phyloP scores from a whole-genome alignment of 2,888 invertebrate genomes.

The Torymus tubicola region DNA sequence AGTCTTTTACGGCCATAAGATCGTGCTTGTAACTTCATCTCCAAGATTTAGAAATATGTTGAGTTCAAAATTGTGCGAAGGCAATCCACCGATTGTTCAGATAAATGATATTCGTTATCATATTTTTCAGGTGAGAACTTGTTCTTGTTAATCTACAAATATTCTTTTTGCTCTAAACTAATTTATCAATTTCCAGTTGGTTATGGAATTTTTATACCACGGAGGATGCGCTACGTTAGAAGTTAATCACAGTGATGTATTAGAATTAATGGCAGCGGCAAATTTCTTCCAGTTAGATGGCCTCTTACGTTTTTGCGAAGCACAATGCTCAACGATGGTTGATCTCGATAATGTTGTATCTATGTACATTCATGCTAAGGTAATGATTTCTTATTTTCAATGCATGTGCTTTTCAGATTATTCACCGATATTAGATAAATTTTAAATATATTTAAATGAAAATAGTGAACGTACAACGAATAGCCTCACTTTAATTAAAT shows the following conservation, averaged over 20 bases:
- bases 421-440: not conserved
- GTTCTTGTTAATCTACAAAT: too few relatives aligned
- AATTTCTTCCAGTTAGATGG: constrained; percentile 94
- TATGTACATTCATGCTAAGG: constrained; percentile 95
- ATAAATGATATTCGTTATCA: constrained; percentile 95
- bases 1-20: constrained; percentile 95
- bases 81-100: constrained; percentile 89
- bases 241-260: constrained; percentile 87
- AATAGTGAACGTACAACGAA: not conserved
- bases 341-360: constrained; percentile 93
- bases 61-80: constrained; percentile 85
- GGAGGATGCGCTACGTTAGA: constrained; percentile 89
- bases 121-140: constrained; percentile 87
- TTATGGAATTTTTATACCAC: constrained; percentile 95
- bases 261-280: constrained; percentile 93
- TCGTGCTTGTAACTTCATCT: constrained; percentile 93
- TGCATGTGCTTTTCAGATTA: too few relatives aligned
- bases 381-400: constrained; percentile 67
- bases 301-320: constrained; percentile 89
- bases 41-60: constrained; percentile 91
- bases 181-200: constrained; percentile 80
- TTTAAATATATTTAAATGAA: not conserved
- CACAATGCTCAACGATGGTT: constrained; percentile 89
- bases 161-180: too few relatives aligned
- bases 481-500: too few relatives aligned